These are phyloP conservation scores for Bombyx mandarina DNA, from an alignment of 1,140 invertebrate species.

Conservation along the genomic window DNA sequence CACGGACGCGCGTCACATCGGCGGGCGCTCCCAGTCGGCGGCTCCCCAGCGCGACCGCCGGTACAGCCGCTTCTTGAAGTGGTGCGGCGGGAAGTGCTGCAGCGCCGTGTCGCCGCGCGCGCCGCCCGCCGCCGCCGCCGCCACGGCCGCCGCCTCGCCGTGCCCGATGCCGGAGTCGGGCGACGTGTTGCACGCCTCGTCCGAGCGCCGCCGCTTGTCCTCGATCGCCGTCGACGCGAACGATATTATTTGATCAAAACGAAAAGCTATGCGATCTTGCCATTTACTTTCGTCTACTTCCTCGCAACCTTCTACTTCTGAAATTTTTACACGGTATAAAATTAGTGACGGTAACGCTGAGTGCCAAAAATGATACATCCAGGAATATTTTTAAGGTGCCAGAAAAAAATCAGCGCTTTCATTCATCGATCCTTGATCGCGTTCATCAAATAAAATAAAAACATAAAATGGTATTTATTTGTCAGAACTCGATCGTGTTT, in stretches of 20 bases:
- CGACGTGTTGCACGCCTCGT: conserved; percentile 80
- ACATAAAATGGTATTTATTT: too few relatives aligned
- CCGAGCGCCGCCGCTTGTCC: conserved; percentile 80
- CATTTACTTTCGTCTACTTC: conserved; percentile 79
- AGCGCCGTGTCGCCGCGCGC: conserved; percentile 34
- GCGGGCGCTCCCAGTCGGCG: conserved; percentile 61
- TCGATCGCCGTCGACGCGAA: conserved; percentile 89
- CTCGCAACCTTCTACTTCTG: conserved; percentile 71
- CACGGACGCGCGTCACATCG: conserved; percentile 43
- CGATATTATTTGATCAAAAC: conserved; percentile 88
- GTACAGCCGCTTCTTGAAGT: conserved; percentile 87
- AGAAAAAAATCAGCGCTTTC: too few relatives aligned
- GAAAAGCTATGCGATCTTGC: conserved; percentile 88
- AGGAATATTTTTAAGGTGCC: too few relatives aligned
- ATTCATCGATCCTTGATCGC: too few relatives aligned
- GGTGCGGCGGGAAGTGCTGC: conserved; percentile 67
- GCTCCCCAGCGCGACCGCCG: conserved; percentile 75
- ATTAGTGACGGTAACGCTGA: conserved; percentile 5
- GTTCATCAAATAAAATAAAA: too few relatives aligned
- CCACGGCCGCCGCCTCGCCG: conserved; percentile 66
- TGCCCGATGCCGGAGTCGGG: conserved; percentile 85
- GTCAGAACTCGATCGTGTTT: too few relatives aligned
- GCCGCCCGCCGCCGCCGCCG: conserved; percentile 65
- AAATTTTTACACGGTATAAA: conserved; percentile 12
- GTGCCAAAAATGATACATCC: not conserved